A percentile compares a stretch with the other conserved stretches of the same genome.
phyloP scores from a whole-genome alignment of 2,797 vertebrate genomes.

The Sciurus carolinensis region DNA sequence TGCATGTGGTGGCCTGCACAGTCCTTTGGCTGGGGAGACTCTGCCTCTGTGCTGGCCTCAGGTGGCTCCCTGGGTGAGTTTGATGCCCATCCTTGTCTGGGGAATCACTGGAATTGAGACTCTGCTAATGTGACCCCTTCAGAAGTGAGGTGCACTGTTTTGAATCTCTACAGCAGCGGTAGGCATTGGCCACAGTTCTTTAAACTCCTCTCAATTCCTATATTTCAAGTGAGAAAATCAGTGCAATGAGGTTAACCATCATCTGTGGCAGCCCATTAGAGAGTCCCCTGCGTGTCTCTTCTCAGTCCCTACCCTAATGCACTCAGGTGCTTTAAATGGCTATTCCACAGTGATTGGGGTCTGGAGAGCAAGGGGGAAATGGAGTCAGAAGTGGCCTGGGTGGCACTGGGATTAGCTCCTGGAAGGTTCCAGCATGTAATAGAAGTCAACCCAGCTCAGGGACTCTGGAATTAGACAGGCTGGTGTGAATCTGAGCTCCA shows the following conservation, averaged over 20 bases:
- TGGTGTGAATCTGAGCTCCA: background rate
- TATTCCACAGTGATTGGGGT: background rate
- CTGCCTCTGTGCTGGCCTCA: background rate
- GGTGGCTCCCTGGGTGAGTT: background rate
- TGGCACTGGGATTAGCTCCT: background rate
- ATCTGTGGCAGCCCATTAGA: background rate
- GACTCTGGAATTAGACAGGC: background rate
- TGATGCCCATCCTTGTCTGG: background rate
- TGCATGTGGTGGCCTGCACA: background rate
- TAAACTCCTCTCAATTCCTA: background rate
- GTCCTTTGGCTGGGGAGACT: background rate
- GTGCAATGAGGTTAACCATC: rapidly evolving
- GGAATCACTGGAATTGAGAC: background rate
- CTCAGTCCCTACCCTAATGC: background rate
- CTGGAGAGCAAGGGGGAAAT: background rate
- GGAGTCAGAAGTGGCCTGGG: background rate
- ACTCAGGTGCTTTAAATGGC: background rate
- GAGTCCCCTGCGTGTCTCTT: background rate
- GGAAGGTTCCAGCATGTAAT: background rate
- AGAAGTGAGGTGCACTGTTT: background rate
- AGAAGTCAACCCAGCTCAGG: background rate
- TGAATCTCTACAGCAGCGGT: background rate
- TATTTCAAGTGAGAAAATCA: background rate
- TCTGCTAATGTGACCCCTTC: background rate
- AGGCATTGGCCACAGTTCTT: background rate